Base-by-base conservation (phyloP, 2,888 invertebrate species). In the Agrilus cyanescens region DNA sequence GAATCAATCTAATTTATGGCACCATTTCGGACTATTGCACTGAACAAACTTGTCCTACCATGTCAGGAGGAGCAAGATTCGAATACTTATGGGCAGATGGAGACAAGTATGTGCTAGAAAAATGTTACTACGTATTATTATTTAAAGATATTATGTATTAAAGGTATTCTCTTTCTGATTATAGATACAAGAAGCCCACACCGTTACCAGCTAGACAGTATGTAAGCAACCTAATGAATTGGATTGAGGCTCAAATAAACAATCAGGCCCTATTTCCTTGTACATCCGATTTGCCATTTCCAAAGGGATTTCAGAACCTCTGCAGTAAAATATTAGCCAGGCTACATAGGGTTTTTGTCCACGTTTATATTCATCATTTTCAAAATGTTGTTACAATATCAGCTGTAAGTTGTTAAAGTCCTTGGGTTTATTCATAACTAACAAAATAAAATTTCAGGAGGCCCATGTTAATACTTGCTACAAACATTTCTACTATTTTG, bases 331-430 rank as follows among this genome's bases (percentile, higher is more conserved):
- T 93, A 50, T 66, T 93, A 53, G 89, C 90, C 0, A 73, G 91
- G 38, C 68, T 93, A 34, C 91, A 89, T 66, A 72, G 91, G 52
- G 89, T 93, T 4, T 93, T 93, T 65, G 91, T 93, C 1, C 91
- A 93, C 65, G 89, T 91, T 34, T 93, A 93, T 61, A 93, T 93
- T 50, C 91, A 93, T 67, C 93, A 93, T 65, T 94, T 93, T 65
- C 90, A 93, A 61, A 76, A 87, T 55, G 75, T 93, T 47, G 82
- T 87, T 16, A 78, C 82, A 35, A 84, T 91, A 55, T 85, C 88
- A 53, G 90, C 90, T 30, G 88, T 89, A 71, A 78, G 82, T 74
- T 55, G 25, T 15, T 16, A 29, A 14, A 18, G 3, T 30, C 36
- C 30, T 12, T 43, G 46, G 14, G 12, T 37, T 25, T 10, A 25